These are phyloP conservation scores for Lagodon rhomboides DNA, from an alignment of 2,797 vertebrate species.

Conservation along the genomic window DNA sequence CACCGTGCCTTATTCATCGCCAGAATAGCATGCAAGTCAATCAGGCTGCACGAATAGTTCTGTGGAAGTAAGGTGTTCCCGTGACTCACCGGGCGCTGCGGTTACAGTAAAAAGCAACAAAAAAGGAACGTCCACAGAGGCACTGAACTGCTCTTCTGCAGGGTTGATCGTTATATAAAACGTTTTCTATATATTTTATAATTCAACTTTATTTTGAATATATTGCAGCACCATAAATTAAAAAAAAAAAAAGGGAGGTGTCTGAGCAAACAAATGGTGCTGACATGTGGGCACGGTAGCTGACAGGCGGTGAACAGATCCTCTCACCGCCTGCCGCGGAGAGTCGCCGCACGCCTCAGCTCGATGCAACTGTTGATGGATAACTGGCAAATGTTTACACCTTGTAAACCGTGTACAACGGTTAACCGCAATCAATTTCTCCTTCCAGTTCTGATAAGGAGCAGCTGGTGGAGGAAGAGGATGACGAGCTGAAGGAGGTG, in stretches of 20 bases:
- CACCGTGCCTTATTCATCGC: no score
- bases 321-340: background rate
- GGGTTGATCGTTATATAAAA: background rate
- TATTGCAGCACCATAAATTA: background rate
- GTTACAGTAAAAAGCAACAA: background rate
- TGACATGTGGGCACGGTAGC: background rate
- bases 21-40: background rate
- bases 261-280: background rate
- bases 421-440: background rate
- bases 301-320: background rate
- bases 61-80: background rate
- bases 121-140: background rate
- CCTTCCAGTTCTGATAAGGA: slow-evolving; percentile 90
- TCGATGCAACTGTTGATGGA: background rate
- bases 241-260: no score
- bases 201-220: background rate
- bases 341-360: background rate
- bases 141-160: background rate
- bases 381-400: background rate
- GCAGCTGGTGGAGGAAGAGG: slow-evolving; percentile 91
- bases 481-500: slow-evolving; percentile 95
- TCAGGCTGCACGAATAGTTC: background rate
- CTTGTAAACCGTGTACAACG: background rate
- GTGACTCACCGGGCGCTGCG: background rate
- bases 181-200: background rate